Evolutionary conservation across 2,888 invertebrate genomes (phyloP), one percentile per base, ranked within the genome.

Genomic region (Spodoptera exigua): DNA sequence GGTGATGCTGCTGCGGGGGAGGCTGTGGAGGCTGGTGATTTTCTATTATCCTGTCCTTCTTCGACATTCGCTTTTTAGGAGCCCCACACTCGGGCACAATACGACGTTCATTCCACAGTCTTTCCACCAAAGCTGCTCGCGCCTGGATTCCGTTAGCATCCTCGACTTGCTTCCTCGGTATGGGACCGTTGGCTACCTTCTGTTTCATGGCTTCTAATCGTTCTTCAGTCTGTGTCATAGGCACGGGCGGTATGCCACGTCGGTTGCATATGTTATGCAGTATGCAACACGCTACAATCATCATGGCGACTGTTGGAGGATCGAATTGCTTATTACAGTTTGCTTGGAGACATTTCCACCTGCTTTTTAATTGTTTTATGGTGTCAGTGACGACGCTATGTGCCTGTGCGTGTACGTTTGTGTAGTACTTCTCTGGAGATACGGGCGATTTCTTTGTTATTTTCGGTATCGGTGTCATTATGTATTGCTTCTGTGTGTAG

Each of bases 261-360:
- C 80, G 71, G 41, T 86, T 89, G 37, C 92, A 92, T 0, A 93
- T 84, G 56, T 93, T 93, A 49, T 93, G 89, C 0, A 93, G 74
- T 0, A 93, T 80, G 21, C 92, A 92, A 64, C 93, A 93, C 0
- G 93, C 88, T 0, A 90, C 86, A 0, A 91, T 87, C 52, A 92
- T 89, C 87, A 86, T 89, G 0, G 88, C 79, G 0, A 93, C 90
- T 0, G 86, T 86, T 0, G 83, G 64, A 0, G 93, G 91, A 18
- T 92, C 92, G n/a, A 90, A 89, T 17, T 91, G 92, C 39, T 91
- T 91, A 70, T 92, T 92, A 65, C 91, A 91, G 0, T 89, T 89
- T 0, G 92, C 90, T 74, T 92, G 92, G 0, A 93, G 82, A 37
- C 92, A 92, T 79, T 93, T 93, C 92, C 92, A 93, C 3, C 93